Conservation (phyloP, 2,797 vertebrate species). For the Pangasius djambal region DNA sequence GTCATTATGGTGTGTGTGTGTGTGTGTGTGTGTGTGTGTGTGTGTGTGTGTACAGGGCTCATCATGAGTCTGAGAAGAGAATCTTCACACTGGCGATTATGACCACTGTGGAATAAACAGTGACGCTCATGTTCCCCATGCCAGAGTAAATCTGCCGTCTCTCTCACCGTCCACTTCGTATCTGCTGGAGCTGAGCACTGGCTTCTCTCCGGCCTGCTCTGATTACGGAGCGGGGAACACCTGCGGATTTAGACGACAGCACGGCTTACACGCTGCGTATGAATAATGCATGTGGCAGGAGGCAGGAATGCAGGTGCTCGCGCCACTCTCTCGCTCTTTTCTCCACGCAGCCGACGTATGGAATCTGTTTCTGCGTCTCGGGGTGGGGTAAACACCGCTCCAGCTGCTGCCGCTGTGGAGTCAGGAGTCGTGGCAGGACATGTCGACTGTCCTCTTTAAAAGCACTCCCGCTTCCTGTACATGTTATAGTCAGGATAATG, state of each 20-base stretch:
- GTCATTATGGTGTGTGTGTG: conserved; percentile 20
- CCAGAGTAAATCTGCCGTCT: conserved; percentile 11
- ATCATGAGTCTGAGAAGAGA: conserved; percentile 48
- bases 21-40: not conserved
- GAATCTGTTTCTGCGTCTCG: conserved; percentile 51
- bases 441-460: not conserved
- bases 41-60: conserved; percentile 35
- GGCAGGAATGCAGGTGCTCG: conserved; percentile 40
- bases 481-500: not conserved
- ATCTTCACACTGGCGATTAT: conserved; percentile 32
- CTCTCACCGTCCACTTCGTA: conserved; percentile 10
- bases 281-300: conserved; percentile 53
- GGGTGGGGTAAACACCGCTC: conserved; percentile 48
- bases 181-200: conserved; percentile 39
- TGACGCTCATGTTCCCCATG: conserved; percentile 10
- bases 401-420: conserved; percentile 34
- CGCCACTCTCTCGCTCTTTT: not conserved
- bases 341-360: conserved; percentile 36
- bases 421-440: not conserved
- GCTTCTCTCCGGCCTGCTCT: conserved; percentile 46
- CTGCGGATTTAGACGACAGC: conserved; percentile 49
- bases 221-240: conserved; percentile 51
- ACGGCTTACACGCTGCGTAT: conserved; percentile 43
- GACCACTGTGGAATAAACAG: conserved; percentile 44
- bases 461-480: not conserved